A percentile compares a stretch with the other conserved stretches of the same genome.
phyloP scores from a whole-genome alignment of 2,888 invertebrate species.

The Marronus borbonicus region DNA sequence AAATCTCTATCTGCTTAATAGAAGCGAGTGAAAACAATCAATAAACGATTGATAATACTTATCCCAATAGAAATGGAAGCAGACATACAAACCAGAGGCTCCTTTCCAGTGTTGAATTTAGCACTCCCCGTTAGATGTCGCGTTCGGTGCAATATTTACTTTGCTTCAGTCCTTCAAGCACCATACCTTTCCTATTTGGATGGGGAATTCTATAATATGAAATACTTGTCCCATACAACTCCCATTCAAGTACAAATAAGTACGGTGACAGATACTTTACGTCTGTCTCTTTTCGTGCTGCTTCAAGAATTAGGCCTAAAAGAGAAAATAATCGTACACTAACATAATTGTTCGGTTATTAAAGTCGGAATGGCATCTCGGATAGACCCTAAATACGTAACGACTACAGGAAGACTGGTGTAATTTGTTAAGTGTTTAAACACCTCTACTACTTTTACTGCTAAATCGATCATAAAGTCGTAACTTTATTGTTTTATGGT shows the following conservation, averaged over 20 bases:
- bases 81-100: constrained; percentile 7
- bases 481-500: constrained; percentile 68
- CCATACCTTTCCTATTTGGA: too few species aligned
- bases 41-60: too few species aligned
- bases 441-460: constrained; percentile 68
- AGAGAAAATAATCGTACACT: constrained; percentile 10
- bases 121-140: constrained; percentile 15
- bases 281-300: not conserved
- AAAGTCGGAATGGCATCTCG: constrained; percentile 7
- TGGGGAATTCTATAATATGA: too few species aligned
- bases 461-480: constrained; percentile 69
- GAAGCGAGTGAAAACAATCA: too few species aligned
- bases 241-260: too few species aligned
- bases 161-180: too few species aligned
- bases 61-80: not conserved
- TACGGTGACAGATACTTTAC: too few species aligned
- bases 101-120: not conserved
- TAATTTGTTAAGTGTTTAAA: constrained; percentile 69
- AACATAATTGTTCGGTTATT: constrained; percentile 4
- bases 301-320: not conserved
- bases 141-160: not conserved
- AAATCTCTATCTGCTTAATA: too few species aligned
- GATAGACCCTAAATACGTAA: constrained; percentile 32
- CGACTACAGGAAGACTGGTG: constrained; percentile 45
- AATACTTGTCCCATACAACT: too few species aligned